Base-by-base conservation (phyloP, 2,888 invertebrate genomes). In the Gymnosoma rotundatum region DNA sequence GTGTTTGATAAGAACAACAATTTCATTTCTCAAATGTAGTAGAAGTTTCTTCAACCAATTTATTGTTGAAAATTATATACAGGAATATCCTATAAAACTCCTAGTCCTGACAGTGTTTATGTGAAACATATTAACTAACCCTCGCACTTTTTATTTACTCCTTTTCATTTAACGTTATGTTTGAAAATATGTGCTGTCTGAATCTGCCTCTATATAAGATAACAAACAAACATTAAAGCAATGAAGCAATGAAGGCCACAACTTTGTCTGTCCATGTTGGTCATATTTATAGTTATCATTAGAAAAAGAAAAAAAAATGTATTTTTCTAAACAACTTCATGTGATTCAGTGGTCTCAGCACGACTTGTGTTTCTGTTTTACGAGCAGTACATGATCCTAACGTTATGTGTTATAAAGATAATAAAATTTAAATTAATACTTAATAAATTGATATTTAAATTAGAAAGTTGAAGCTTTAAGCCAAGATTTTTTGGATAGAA, bases 171-270 rank as follows among this genome's bases (percentile, higher is more conserved):
- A 18, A 21, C 36, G 1, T 56, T 70, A 54, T 52, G 56, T 72
- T 61, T 36, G 36, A 20, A 60, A 61, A 48, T 50, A 16, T 48
- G 0, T 9, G 32, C 9, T 32, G 36, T 4, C 0, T 25, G 36
- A 52, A 14, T 70, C 21, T 52, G 10, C 8, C 25, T 66, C 32
- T 79, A 58, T 66, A 32, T 8, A 58, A 36, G 2, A 32, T 20
- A 45, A 69, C 50, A 61, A 60, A 25, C n/a, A 67, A n/a, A n/a
- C n/a, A n/a, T n/a, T n/a, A n/a, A 25, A 12, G n/a, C 6, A 60
- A 61, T 20, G 74, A 80, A 80, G 69, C 74, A 74, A 36, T 80
- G 74, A 80, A 80, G 73, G 67, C 74, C 74, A 67, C 56, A 32
- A 66, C 7, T 67, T 12, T 20, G 63, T 74, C 69, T 54, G 74